Percentiles rank a stretch among this genome's conserved stretches.
phyloP scores from a whole-genome alignment of 2,888 invertebrate genomes.

The Sminthurides aquaticus region DNA sequence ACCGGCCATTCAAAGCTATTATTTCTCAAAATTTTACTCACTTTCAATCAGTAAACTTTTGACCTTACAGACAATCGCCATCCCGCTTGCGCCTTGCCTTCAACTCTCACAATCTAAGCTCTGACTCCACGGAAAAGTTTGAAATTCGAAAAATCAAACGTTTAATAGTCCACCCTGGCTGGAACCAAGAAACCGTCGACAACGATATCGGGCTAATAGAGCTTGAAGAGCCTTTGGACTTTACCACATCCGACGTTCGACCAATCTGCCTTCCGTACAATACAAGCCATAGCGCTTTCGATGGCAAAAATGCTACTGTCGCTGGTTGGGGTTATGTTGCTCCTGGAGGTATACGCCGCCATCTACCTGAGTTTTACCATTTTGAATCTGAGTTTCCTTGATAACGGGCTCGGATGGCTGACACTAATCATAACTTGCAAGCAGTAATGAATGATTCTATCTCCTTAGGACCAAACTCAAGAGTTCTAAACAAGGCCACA shows the following conservation, averaged over 20 bases:
- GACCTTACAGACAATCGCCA: slow-evolving; percentile 4
- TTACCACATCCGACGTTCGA: slow-evolving; percentile 4
- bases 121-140: not conserved
- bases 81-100: slow-evolving; percentile 9
- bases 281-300: slow-evolving; percentile 12
- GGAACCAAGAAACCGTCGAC: slow-evolving; percentile 19
- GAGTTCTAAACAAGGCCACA: slow-evolving; percentile 22
- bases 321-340: slow-evolving; percentile 28
- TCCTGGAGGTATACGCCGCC: slow-evolving; percentile 19
- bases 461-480: slow-evolving; percentile 25
- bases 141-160: slow-evolving; percentile 13
- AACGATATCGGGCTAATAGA: slow-evolving; percentile 27
- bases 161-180: slow-evolving; percentile 22
- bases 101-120: slow-evolving; percentile 16
- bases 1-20: not conserved
- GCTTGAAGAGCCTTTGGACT: slow-evolving; percentile 18
- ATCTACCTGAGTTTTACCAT: no score
- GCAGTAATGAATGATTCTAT: no score
- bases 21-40: not conserved
- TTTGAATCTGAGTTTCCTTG: no score
- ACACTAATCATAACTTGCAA: no score
- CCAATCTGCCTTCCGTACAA: slow-evolving; percentile 29
- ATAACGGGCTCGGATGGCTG: no score
- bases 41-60: not conserved
- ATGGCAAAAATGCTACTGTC: slow-evolving; percentile 23